Conservation (phyloP, 2,797 vertebrate genomes). For the Taenioides sp. region DNA sequence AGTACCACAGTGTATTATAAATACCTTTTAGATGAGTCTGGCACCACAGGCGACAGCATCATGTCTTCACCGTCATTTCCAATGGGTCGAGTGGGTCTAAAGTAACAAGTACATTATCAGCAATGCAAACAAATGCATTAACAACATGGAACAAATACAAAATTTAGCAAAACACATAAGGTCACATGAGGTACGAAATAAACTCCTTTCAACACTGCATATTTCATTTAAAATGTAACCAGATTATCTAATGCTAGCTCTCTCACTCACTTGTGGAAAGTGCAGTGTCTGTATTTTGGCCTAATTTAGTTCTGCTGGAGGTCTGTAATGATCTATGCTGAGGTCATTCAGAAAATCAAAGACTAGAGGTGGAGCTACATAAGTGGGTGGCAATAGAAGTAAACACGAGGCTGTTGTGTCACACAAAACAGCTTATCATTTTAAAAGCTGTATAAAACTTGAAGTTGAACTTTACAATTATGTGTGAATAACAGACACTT, state of each 20-base stretch:
- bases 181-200: constrained; percentile 42
- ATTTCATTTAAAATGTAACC: not conserved
- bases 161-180: constrained; percentile 5
- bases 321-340: constrained; percentile 47
- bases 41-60: constrained; percentile 79
- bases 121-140: constrained; percentile 13
- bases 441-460: not conserved
- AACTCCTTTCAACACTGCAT: not conserved
- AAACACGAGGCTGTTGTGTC: constrained; percentile 18
- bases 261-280: constrained; percentile 46
- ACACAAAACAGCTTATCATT: constrained; percentile 8
- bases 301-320: constrained; percentile 37
- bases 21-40: constrained; percentile 88
- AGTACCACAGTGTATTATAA: not conserved
- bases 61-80: constrained; percentile 80
- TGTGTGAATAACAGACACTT: not conserved
- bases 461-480: not conserved
- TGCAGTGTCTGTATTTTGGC: constrained; percentile 20
- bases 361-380: constrained; percentile 48
- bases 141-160: not conserved
- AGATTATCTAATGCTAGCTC: not conserved
- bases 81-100: constrained; percentile 70
- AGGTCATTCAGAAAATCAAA: constrained; percentile 53
- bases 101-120: constrained; percentile 28
- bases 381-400: constrained; percentile 17